Evolutionary conservation across 92 coral and sea anemone species (phyloP).

Genomic region (Plumapathes pennacea): DNA sequence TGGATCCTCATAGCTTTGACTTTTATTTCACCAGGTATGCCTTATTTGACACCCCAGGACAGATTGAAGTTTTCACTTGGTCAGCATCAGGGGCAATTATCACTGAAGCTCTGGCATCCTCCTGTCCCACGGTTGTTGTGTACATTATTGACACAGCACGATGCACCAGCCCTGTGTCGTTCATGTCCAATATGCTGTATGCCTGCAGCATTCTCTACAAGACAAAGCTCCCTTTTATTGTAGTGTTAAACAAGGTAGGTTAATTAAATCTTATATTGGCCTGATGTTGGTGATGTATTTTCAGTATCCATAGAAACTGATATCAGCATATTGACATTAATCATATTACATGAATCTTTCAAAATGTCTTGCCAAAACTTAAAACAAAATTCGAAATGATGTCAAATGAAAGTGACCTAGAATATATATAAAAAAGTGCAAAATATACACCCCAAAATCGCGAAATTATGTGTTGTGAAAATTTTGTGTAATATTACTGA

Average conservation of each 20-base stretch:
- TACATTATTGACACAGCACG: conserved; percentile 92
- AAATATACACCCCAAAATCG: too few relatives aligned
- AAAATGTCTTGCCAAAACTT: too few relatives aligned
- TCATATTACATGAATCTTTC: too few relatives aligned
- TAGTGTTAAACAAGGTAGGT: conserved; percentile 76
- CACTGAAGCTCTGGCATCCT: conserved; percentile 91
- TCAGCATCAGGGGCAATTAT: conserved; percentile 97
- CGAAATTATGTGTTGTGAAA: too few relatives aligned
- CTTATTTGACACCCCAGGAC: conserved; percentile 96
- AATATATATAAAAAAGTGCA: too few relatives aligned
- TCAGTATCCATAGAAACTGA: too few relatives aligned
- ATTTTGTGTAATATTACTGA: too few relatives aligned
- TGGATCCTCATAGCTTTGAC: background rate
- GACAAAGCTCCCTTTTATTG: conserved; percentile 86
- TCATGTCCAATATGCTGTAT: conserved; percentile 98
- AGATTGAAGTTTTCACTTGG: conserved; percentile 98
- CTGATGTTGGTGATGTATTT: too few relatives aligned
- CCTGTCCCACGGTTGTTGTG: conserved; percentile 90
- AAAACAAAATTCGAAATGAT: too few relatives aligned
- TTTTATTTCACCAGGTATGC: conserved; percentile 63
- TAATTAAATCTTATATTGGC: too few relatives aligned
- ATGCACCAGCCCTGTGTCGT: conserved; percentile 89
- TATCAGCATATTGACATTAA: too few relatives aligned
- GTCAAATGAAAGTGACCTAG: too few relatives aligned
- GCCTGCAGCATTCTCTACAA: conserved; percentile 96